A percentile compares a stretch with the other conserved stretches of the same genome.
Conservation (phyloP, 2,797 vertebrate species). For the Phoebastria nigripes region DNA sequence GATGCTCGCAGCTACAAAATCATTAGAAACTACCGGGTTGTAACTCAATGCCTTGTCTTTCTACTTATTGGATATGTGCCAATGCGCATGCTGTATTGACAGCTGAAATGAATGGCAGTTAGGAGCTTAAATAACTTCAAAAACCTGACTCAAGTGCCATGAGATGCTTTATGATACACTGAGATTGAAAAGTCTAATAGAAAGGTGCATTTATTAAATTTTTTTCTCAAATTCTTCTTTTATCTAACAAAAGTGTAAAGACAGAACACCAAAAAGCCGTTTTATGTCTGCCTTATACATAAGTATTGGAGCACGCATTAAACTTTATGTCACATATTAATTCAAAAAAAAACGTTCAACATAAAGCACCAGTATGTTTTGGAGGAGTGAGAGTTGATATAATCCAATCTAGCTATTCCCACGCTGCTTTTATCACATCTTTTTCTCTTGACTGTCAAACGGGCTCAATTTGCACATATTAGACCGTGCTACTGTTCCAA, state of each 20-base stretch:
- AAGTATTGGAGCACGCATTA: rapidly evolving
- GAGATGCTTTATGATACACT: background rate
- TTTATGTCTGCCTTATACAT: background rate
- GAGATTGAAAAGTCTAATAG: background rate
- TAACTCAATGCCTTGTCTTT: background rate
- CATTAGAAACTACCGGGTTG: background rate
- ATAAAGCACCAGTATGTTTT: background rate
- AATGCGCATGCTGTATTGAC: background rate
- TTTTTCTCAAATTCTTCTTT: background rate
- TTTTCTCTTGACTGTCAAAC: background rate
- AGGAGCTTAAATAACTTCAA: background rate
- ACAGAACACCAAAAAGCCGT: background rate
- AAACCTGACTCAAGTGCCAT: background rate
- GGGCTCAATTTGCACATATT: background rate
- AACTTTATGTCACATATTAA: background rate
- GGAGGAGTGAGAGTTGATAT: background rate
- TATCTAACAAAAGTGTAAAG: background rate
- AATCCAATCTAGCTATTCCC: background rate
- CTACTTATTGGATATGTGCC: background rate
- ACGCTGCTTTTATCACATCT: background rate
- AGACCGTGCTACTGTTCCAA: background rate
- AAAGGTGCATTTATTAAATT: background rate
- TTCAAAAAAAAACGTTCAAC: background rate
- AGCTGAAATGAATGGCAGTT: background rate
- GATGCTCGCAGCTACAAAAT: background rate